Percentiles rank a stretch among this genome's conserved stretches.
These are phyloP conservation scores for Saccostrea glomerata DNA, from an alignment of 1,140 invertebrate species.

Conservation along the genomic window DNA sequence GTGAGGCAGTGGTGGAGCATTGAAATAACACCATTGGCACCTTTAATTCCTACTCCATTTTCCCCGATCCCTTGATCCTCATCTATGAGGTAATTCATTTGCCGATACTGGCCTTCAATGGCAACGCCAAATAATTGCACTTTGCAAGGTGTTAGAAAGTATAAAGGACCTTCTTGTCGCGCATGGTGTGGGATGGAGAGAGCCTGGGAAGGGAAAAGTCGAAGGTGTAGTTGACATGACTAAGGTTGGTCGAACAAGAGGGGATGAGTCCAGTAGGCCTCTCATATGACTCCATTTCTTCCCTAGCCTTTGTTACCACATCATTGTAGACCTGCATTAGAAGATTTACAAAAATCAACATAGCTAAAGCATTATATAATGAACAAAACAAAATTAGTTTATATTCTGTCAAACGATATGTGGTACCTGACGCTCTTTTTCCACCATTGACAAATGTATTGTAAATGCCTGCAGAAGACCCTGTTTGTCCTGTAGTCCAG, in stretches of 20 bases:
- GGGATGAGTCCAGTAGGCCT: not conserved
- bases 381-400: too few relatives aligned
- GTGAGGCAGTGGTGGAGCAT: conserved; percentile 34
- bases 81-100: conserved; percentile 12
- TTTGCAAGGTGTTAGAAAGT: not conserved
- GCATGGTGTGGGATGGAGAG: not conserved
- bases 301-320: not conserved
- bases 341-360: not conserved
- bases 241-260: not conserved
- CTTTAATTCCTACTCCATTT: conserved; percentile 29
- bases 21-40: conserved; percentile 33
- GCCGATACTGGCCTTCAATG: not conserved
- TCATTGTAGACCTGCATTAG: not conserved
- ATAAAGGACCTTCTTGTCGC: not conserved
- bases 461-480: not conserved
- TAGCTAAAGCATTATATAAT: not conserved
- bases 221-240: conserved; percentile 1
- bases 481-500: not conserved
- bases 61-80: conserved; percentile 30
- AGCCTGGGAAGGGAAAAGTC: conserved; percentile 1
- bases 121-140: conserved; percentile 1
- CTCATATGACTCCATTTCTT: not conserved
- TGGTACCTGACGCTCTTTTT: not conserved
- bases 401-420: too few relatives aligned
- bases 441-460: not conserved